phyloP scores from a whole-genome alignment of 2,888 invertebrate genomes.

The Melanostoma scalare region DNA sequence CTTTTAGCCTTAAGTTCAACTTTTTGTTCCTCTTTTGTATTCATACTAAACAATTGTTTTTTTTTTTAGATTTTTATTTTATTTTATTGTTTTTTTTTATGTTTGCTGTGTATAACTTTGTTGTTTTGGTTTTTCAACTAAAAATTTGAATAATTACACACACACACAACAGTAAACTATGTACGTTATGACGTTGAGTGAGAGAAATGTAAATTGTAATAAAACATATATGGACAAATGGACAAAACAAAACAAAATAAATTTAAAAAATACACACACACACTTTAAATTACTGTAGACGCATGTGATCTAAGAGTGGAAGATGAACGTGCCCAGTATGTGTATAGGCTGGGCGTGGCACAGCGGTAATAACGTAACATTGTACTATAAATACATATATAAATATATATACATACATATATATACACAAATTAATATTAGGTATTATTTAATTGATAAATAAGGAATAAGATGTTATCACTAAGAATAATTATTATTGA shows the following conservation, averaged over 20 bases:
- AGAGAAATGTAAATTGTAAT: conserved; percentile 58
- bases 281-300: conserved; percentile 27
- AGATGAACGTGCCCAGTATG: conserved; percentile 44
- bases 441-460: conserved; percentile 73
- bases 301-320: conserved; percentile 52
- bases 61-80: conserved; percentile 30
- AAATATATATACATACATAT: conserved; percentile 48
- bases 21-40: conserved; percentile 71
- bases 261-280: conserved; percentile 1
- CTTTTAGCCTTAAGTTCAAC: conserved; percentile 68
- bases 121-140: conserved; percentile 63
- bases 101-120: conserved; percentile 65
- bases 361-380: conserved; percentile 67
- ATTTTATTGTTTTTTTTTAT: conserved; percentile 32
- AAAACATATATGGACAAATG: conserved; percentile 39
- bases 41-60: conserved; percentile 58
- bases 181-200: conserved; percentile 57
- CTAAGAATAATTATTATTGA: conserved; percentile 69
- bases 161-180: conserved; percentile 54
- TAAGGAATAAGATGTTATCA: conserved; percentile 70
- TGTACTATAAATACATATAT: conserved; percentile 66
- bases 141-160: conserved; percentile 46
- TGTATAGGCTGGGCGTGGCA: conserved; percentile 54
- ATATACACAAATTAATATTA: conserved; percentile 71
- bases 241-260: conserved; percentile 23